Base-by-base conservation (phyloP, 2,888 invertebrate species). In the Biston betularia region DNA sequence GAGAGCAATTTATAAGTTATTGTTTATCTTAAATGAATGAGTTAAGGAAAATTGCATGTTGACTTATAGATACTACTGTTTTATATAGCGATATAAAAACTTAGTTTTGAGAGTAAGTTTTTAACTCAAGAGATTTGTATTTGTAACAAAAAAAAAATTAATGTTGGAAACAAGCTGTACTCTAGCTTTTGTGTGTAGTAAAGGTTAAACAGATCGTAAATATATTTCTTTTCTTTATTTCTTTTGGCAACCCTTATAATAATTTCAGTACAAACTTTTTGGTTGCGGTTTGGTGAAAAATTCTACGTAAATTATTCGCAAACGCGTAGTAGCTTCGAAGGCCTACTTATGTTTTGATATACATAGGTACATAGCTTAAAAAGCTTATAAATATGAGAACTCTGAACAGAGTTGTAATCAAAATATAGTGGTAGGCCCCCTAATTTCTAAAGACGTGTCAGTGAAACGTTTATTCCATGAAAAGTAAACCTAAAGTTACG, bases 141-240 rank as follows among this genome's bases (percentile, higher is more conserved):
- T 24, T 24, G 3, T 1, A 2, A 24, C 24, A 24, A 3, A 24
- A 24, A 24, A 24, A 24, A 24, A n/a, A n/a, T n/a, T n/a, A n/a
- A n/a, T n/a, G n/a, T 35, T 11, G 11, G 35, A 15, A 44, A 14
- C 44, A 40, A 11, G 3, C 24, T 2, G 45, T 40, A 6, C n/a
- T 33, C 14, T 49, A 38, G 2, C 40, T 59, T 54, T 42, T 50
- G n/a, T 56, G 14, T n/a, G 44, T 57, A 44, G 53, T 34, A 58
- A 66, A 57, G 53, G 61, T 54, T 62, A 59, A 58, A 62, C 10
- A 38, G 49, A 14, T 67, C 54, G 49, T 59, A 63, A 67, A 63
- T 67, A 45, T 54, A 14, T 15, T 44, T 15, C 24, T 67, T 58
- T 62, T 57, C 24, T 2, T 52, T 38, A 46, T 5, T 12, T 50